A percentile compares a stretch with the other conserved stretches of the same genome.
Conservation (phyloP, 2,797 vertebrate genomes). For the Chaenodraco wilsoni region DNA sequence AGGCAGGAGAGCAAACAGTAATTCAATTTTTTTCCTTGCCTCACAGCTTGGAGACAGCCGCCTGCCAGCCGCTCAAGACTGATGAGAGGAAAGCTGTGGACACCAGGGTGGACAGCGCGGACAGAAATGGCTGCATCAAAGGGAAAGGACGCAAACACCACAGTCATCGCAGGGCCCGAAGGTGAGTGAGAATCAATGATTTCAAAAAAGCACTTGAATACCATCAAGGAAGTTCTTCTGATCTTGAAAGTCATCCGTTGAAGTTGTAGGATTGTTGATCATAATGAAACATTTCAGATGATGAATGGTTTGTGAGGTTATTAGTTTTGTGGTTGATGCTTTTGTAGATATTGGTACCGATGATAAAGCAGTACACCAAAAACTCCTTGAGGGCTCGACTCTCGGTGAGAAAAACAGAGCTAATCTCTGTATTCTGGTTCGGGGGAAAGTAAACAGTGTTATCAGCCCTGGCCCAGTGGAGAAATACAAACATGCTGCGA, state of each 20-base stretch:
- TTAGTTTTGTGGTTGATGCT: constrained; percentile 27
- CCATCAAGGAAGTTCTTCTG: not conserved
- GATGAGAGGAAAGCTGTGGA: constrained; percentile 67
- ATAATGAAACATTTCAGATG: constrained; percentile 20
- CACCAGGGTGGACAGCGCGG: constrained; percentile 50
- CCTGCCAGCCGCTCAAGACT: constrained; percentile 71
- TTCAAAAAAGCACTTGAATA: constrained; percentile 4
- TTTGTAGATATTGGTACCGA: constrained; percentile 39
- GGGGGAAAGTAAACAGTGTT: constrained; percentile 67
- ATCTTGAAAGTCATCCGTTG: constrained; percentile 3
- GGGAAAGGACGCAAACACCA: constrained; percentile 79
- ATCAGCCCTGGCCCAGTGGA: constrained; percentile 60
- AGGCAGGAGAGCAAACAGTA: constrained; percentile 12
- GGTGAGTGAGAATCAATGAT: constrained; percentile 76
- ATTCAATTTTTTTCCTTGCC: constrained; percentile 25
- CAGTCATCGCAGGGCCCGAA: constrained; percentile 76
- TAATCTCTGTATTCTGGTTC: constrained; percentile 62
- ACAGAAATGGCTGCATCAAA: constrained; percentile 80
- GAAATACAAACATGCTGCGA: constrained; percentile 61
- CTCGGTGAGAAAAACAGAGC: constrained; percentile 44
- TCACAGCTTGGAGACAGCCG: constrained; percentile 75
- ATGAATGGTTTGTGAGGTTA: constrained; percentile 28
- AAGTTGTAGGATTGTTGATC: constrained; percentile 22
- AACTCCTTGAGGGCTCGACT: constrained; percentile 44
- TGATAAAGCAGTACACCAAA: constrained; percentile 44